Evolutionary conservation across 2,797 vertebrate species (phyloP), one percentile per base, ranked within the genome.

Genomic region (Clarias laeviceps): DNA sequence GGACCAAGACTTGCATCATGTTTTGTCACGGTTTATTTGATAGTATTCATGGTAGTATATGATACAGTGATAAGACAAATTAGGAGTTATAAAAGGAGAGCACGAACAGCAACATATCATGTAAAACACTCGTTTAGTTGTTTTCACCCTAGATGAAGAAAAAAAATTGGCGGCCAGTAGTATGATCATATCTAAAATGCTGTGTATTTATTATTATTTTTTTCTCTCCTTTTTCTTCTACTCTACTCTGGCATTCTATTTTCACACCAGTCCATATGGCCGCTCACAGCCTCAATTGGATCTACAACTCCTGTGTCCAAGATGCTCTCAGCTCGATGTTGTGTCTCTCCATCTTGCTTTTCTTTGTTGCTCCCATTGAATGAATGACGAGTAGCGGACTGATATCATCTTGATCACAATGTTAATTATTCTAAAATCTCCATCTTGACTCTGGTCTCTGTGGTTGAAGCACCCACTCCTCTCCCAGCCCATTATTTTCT

Each of bases 201-300:
- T 92, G 91, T 76, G 92, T 89, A 93, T 93, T 92, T 88, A 87
- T 92, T 83, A 82, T 85, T 82, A 78, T 83, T 82, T 86, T 85
- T 89, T 76, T 27, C 65, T 56, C 69, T 82, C 83, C 14, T 87
- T 83, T 88, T 87, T 82, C 91, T 93, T 90, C 91, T 93, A 92
- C 90, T 91, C 92, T 92, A 93, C 89, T 94, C 93, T 93, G 94
- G 92, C 92, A 91, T 93, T 94, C 94, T 95, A 95, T 96, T 95
- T 95, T 95, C 91, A 92, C 94, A 94, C 94, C 90, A 92, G 91
- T 90, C 95, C 95, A 96, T 96, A 96, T 96, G 95, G 95, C 93
- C 92, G 84, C 89, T 94, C 90, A 94, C 92, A 92, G 94, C 94
- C 92, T 95, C 94, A 94, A 93, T 95, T 94, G 95, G 93, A 94